Base-by-base conservation (phyloP, 1,140 invertebrate species). In the Bursaphelenchus mucronatus region DNA sequence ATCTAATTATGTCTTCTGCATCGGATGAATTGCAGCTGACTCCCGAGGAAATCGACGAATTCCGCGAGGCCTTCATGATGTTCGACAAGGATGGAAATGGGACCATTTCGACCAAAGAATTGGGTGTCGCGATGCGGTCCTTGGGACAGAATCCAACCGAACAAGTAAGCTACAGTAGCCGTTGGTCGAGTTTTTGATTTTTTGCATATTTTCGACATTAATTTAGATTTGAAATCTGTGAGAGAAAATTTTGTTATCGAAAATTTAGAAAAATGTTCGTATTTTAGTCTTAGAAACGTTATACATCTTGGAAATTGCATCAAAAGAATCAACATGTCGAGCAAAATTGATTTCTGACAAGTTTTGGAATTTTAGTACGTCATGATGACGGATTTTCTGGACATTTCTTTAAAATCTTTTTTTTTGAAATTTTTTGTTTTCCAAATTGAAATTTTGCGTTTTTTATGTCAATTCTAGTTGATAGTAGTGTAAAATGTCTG, bases 81-180 rank as follows among this genome's bases (percentile, higher is more conserved):
- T 97, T 97, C 85, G 94, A 97, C 85, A 97, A 97, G 56, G 94
- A 98, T 83, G 94, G 94, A 66, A 94, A 97, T 86, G 95, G 95
- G 83, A 96, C 94, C 79, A 98, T 99, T 85, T 96, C 94, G 74
- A 76, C 94, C 82, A 95, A 97, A 87, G 95, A 99, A 87, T 87
- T 99, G 86, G 95, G 95, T 74, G 96, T 94, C 79, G 94, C 97
- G 65, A 95, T 99, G 91, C 86, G 94, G 79, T 96, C 93, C 59
- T 86, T 99, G 82, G 95, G 95, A 74, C 94, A 98, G 86, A 97
- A 98, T 85, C 94, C 95, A 79, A 97, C 95, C 79, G 95, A 99
- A 86, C 93, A 94, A 53, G 95, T 77, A 58, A 46, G 66, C 30
- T 30, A 30, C 30, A 30, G 30, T 30, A 30, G 9, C 49, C 52